Percentiles rank a stretch among this genome's conserved stretches.
phyloP scores from a whole-genome alignment of 2,113 vertebrate genomes.

The Psettodes erumei region DNA sequence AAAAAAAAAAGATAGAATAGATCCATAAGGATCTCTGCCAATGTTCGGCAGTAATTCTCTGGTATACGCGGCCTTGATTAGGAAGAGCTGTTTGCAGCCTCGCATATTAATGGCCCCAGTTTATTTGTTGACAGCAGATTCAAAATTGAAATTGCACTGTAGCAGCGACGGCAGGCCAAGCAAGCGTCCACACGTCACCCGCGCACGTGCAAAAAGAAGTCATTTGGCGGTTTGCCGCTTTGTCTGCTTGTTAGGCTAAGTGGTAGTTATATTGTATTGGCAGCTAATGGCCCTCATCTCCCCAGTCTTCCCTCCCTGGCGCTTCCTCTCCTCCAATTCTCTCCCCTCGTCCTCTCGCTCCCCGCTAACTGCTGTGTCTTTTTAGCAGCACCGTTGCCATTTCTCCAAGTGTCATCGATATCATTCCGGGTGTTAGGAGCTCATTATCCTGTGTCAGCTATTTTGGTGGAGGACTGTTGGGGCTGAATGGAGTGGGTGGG shows the following conservation, averaged over 20 bases:
- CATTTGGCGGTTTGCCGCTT: slow-evolving; percentile 67
- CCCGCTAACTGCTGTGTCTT: slow-evolving; percentile 70
- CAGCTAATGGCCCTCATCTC: slow-evolving; percentile 73
- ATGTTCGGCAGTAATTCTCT: background rate
- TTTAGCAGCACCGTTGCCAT: slow-evolving; percentile 74
- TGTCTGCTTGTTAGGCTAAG: slow-evolving; percentile 72
- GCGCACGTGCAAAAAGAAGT: slow-evolving; percentile 61
- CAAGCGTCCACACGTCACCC: slow-evolving; percentile 52
- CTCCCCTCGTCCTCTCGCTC: slow-evolving; percentile 50
- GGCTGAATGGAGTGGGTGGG: slow-evolving; percentile 54
- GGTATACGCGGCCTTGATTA: background rate
- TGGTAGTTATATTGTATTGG: slow-evolving; percentile 72
- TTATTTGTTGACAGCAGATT: slow-evolving; percentile 47
- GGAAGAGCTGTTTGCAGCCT: background rate
- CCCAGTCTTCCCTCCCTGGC: slow-evolving; percentile 57
- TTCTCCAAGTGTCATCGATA: slow-evolving; percentile 76
- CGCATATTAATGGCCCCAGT: background rate
- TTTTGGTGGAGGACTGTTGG: slow-evolving; percentile 72
- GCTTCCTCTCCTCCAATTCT: slow-evolving; percentile 32
- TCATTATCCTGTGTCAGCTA: slow-evolving; percentile 83
- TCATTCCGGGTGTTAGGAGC: slow-evolving; percentile 78
- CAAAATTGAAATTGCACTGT: slow-evolving; percentile 44
- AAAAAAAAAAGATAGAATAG: background rate
- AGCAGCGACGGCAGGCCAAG: slow-evolving; percentile 50
- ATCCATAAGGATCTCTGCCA: background rate